Base-by-base conservation (phyloP, 2,113 vertebrate genomes). In the Sturnus vulgaris region DNA sequence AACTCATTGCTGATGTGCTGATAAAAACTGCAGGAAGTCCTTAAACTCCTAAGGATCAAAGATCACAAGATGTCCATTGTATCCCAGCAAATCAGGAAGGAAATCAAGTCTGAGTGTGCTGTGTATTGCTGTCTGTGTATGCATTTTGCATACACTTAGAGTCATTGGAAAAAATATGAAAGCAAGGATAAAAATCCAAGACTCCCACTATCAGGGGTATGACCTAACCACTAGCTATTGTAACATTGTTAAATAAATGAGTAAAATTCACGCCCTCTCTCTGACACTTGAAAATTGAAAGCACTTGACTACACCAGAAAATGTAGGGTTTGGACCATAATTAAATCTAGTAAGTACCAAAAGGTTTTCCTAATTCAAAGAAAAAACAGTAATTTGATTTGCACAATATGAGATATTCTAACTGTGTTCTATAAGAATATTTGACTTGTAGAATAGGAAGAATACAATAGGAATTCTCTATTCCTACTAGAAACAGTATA, bases 41-140 rank as follows among this genome's bases (percentile, higher is more conserved):
- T 78, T 69, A 37, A 68, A 69, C 20, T n/a, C 12, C 3, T 5
- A 33, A 19, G 9, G 6, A 30, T 42, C 57, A 66, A 82, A 76
- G n/a, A 27, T 28, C 35, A 23, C 1, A 3, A 59, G 30, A 18
- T n/a, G 15, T 3, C 8, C 4, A 1, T 40, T 42, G 28, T 33
- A 33, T 21, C 31, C 47, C 46, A 73, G 68, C 5, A 81, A 77
- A 69, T 15, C 50, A 60, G 55, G 75, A 82, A 78, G 64, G 46
- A 64, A 68, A 77, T 23, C 9, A 59, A 15, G 10, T 35, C 44
- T 2, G 3, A 4, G 11, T 31, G 18, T 33, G 5, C 31, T 14
- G 8, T 14, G 12, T 16, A 10, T 24, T 83, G 76, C 23, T 52
- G 30, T 31, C 75, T 27, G 18, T 39, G 22, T 5, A 5, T 2